Conservation (phyloP, 2,113 vertebrate genomes). For the Zootoca vivipara region DNA sequence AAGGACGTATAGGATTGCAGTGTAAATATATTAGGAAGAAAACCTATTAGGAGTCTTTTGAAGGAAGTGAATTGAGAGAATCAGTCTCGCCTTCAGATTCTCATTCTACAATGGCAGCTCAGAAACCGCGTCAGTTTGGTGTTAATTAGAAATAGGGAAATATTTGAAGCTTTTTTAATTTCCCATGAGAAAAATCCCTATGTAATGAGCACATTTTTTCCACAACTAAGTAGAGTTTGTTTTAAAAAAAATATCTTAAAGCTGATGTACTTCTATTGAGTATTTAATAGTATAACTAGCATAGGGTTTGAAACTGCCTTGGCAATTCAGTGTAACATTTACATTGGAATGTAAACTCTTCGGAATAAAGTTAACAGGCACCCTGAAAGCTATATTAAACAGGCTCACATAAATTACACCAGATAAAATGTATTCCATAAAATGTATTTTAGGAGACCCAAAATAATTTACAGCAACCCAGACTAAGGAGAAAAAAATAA, state of each 20-base stretch:
- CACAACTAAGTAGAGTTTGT: background rate
- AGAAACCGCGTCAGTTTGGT: background rate
- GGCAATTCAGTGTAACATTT: conserved; percentile 37
- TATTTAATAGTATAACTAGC: background rate
- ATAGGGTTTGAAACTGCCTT: background rate
- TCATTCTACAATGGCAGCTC: background rate
- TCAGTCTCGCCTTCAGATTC: background rate
- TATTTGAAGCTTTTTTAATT: conserved; percentile 6
- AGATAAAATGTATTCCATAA: conserved; percentile 10
- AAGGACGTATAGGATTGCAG: background rate
- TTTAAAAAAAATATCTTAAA: background rate
- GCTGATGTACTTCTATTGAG: background rate
- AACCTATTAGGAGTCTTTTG: background rate
- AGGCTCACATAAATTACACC: conserved; percentile 2
- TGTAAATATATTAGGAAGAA: background rate
- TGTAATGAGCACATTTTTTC: background rate
- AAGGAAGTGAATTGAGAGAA: background rate
- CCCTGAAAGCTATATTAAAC: conserved; percentile 25
- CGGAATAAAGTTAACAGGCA: conserved; percentile 6
- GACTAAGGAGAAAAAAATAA: conserved; percentile 5
- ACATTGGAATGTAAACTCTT: background rate
- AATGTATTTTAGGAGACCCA: background rate
- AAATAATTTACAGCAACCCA: conserved; percentile 12
- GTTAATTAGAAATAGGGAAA: conserved; percentile 8
- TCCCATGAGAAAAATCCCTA: background rate